Percentiles rank a stretch among this genome's conserved stretches.
phyloP scores from a whole-genome alignment of 2,888 invertebrate genomes.

The Alsophila aescularia region DNA sequence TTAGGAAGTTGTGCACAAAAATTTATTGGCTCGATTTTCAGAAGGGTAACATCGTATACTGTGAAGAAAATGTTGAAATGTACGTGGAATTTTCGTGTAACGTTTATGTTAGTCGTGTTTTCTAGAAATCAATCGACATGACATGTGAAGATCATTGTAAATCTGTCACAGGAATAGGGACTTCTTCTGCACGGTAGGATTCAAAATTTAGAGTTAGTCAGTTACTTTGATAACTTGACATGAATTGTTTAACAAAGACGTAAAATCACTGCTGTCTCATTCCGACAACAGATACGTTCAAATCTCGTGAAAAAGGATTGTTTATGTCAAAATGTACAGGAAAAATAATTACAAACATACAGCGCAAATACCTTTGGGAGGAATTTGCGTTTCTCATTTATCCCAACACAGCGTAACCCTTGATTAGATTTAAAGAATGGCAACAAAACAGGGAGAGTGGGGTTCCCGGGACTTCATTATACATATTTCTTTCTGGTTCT shows the following conservation, averaged over 20 bases:
- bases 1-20: slow-evolving; percentile 42
- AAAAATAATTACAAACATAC: slow-evolving; percentile 37
- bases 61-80: slow-evolving; percentile 31
- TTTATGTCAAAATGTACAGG: slow-evolving; percentile 10
- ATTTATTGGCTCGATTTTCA: slow-evolving; percentile 40
- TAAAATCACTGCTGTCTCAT: neutral
- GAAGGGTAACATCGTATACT: slow-evolving; percentile 33
- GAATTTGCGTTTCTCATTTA: slow-evolving; percentile 42
- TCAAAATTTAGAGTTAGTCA: too few relatives aligned
- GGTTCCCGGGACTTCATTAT: slow-evolving; percentile 66
- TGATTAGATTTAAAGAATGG: slow-evolving; percentile 68
- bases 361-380: slow-evolving; percentile 35
- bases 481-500: slow-evolving; percentile 61
- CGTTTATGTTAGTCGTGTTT: slow-evolving; percentile 23
- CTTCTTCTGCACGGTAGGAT: too few relatives aligned
- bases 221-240: too few relatives aligned
- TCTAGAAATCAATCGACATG: neutral
- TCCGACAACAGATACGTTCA: neutral
- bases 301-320: slow-evolving; percentile 4
- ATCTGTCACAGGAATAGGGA: too few relatives aligned
- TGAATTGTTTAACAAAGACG: too few relatives aligned
- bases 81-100: slow-evolving; percentile 26
- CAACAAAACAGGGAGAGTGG: slow-evolving; percentile 57
- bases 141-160: too few relatives aligned
- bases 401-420: slow-evolving; percentile 40